phyloP scores from a whole-genome alignment of 2,113 vertebrate species.

The Bombycilla garrulus region DNA sequence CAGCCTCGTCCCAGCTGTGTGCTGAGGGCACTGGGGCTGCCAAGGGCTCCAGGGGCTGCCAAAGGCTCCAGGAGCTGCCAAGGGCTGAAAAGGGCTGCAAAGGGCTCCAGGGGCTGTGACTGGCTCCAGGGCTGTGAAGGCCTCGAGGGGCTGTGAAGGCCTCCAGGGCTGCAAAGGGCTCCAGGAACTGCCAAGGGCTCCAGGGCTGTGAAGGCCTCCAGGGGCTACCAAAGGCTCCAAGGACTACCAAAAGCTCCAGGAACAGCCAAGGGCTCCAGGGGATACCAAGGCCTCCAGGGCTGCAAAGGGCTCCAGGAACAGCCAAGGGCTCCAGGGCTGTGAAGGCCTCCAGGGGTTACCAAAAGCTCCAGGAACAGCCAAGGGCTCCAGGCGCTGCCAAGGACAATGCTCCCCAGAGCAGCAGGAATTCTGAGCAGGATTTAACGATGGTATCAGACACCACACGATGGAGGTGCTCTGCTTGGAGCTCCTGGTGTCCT shows the following conservation, averaged over 20 bases:
- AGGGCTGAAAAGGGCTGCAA: no score
- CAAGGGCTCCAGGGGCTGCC: neutral
- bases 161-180: neutral
- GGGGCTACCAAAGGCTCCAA: neutral
- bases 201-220: no score
- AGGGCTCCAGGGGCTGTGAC: neutral
- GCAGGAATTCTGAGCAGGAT: neutral
- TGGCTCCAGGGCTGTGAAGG: neutral
- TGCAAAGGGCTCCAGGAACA: neutral
- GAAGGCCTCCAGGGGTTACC: no score
- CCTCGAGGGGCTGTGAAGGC: neutral
- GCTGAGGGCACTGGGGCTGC: neutral
- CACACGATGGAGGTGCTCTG: rapidly evolving
- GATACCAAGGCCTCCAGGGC: neutral
- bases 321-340: no score
- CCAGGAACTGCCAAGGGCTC: neutral
- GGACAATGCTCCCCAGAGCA: rapidly evolving
- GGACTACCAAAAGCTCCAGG: neutral
- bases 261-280: neutral
- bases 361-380: no score
- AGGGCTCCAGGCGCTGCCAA: neutral
- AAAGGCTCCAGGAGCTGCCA: neutral
- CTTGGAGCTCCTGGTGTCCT: neutral
- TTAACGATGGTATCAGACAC: rapidly evolving
- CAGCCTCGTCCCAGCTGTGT: neutral